Evolutionary conservation across 2,113 vertebrate species (phyloP), one percentile per base, ranked within the genome.

Genomic region (Microtus oregoni): DNA sequence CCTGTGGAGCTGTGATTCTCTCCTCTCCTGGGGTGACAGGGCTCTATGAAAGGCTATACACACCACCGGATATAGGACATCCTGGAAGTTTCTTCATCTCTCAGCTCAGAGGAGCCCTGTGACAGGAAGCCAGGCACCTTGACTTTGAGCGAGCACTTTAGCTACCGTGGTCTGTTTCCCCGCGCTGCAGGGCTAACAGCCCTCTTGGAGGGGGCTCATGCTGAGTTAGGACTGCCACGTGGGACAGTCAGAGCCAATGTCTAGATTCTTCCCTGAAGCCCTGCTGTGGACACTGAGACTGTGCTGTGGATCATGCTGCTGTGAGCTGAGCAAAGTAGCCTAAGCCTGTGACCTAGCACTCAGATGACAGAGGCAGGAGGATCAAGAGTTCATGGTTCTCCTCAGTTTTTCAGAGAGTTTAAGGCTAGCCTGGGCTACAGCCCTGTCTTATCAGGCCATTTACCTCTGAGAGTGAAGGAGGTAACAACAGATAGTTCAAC

Each of bases 61-160:
- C 2, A 41, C 86, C 89, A 75, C 73, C 65, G 78, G 85, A 50
- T 67, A 85, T 15, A 72, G 70, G 55, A 87, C 90, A 85, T 72
- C 90, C 91, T 96, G 81, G 91, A 86, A 95, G 94, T 75, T 52
- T 87, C 63, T 92, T 90, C 38, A 77, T 94, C 44, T 81, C 68
- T 38, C 30, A 52, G 61, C 67, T 96, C 77, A 91, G 89, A 63
- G 77, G 65, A 94, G 55, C 77, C 75, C 86, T 13, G 13, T 26
- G 73, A 82, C 24, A 44, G 41, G 82, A 87, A 94, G 88, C 77
- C 41, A 52, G 65, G 52, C 7, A 50, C 24, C 85, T 89, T 94
- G 82, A 35, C 63, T 28, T 92, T 41, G 52, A 86, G 19, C 6
- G 52, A 86, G 19, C 17, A 35, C 82, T 35, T 58, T 19, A 58